These are phyloP conservation scores for Semnornis frantzii DNA, from an alignment of 2,113 vertebrate species.

Conservation along the genomic window DNA sequence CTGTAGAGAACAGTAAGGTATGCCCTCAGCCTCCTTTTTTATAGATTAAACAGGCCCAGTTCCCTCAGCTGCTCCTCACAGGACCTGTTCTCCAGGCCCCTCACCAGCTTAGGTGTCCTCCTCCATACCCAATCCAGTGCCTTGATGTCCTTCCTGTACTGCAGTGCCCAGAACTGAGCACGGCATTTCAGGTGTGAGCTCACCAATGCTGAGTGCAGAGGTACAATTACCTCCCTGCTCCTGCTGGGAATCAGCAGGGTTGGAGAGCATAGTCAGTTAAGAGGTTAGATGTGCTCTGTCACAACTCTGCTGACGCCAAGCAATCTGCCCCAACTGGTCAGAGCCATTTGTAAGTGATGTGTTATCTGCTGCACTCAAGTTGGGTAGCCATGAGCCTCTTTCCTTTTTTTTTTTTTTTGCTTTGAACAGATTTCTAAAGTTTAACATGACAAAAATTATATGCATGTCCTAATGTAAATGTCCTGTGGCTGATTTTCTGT, in stretches of 20 bases:
- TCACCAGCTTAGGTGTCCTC: no score
- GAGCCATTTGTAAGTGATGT: background rate
- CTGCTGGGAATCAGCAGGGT: constrained; percentile 15
- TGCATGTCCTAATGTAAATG: background rate
- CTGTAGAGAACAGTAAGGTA: no score
- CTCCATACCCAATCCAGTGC: no score
- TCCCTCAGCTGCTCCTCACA: no score
- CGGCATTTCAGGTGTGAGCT: no score
- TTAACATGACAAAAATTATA: background rate
- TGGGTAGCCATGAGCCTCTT: background rate
- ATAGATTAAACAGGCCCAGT: no score
- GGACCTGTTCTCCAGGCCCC: no score
- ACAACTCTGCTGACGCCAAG: background rate
- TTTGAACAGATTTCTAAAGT: background rate
- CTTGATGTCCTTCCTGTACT: no score
- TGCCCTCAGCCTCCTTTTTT: no score
- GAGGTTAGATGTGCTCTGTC: background rate
- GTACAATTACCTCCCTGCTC: no score
- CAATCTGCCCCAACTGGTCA: background rate
- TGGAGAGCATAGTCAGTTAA: background rate
- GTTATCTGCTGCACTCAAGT: background rate
- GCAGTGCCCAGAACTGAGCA: no score
- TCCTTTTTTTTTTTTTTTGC: background rate
- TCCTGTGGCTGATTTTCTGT: background rate
- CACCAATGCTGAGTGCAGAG: no score